These are phyloP conservation scores for Toxostoma redivivum DNA, from an alignment of 2,113 vertebrate species.

Conservation along the genomic window DNA sequence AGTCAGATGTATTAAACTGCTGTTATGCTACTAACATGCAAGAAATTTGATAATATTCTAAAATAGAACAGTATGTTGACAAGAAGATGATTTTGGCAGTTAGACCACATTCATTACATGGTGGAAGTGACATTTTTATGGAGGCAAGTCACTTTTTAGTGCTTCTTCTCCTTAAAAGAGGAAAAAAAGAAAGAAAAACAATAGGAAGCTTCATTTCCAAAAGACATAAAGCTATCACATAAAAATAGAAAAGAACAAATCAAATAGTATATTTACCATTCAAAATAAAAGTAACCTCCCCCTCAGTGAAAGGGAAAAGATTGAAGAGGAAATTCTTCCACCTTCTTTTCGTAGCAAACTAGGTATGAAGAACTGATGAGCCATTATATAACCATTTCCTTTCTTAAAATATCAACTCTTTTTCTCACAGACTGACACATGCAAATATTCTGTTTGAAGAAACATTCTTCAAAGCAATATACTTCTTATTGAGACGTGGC, in stretches of 20 bases:
- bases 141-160: background rate
- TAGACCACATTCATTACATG: background rate
- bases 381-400: background rate
- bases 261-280: background rate
- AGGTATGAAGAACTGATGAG: background rate
- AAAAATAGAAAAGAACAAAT: background rate
- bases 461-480: background rate
- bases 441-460: background rate
- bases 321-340: background rate
- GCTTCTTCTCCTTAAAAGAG: background rate
- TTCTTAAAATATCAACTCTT: background rate
- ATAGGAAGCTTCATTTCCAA: background rate
- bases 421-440: background rate
- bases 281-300: background rate
- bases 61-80: background rate
- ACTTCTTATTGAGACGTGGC: background rate
- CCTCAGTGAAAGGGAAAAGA: background rate
- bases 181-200: background rate
- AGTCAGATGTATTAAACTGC: background rate
- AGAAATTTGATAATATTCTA: background rate
- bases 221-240: background rate
- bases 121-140: background rate
- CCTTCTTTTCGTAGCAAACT: background rate
- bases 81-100: background rate
- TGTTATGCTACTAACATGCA: background rate